Evolutionary conservation across 2,888 invertebrate species (phyloP).

Genomic region (Lithosia quadra): DNA sequence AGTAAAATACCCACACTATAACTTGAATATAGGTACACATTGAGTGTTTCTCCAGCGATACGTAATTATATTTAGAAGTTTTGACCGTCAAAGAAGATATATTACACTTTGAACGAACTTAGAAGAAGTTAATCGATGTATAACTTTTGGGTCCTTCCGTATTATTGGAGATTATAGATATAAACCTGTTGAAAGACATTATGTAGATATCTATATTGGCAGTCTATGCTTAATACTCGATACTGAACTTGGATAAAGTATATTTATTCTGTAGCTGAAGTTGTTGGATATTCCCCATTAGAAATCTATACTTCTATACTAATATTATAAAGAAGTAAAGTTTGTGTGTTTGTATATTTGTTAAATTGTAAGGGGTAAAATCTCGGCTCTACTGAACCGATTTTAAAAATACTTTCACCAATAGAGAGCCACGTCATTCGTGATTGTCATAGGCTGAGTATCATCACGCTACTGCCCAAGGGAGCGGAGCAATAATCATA

Average conservation of each 20-base stretch:
- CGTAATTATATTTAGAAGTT: constrained; percentile 1
- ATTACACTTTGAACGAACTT: constrained; percentile 1
- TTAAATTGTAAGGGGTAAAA: too few species aligned
- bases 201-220: not conserved
- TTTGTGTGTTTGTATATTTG: too few species aligned
- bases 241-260: not conserved
- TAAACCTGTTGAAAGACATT: not conserved
- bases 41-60: not conserved
- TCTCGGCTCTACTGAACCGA: too few species aligned
- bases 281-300: too few species aligned
- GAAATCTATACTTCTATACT: too few species aligned
- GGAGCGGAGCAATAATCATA: too few species aligned
- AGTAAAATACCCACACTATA: not conserved
- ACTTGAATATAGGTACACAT: not conserved
- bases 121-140: not conserved
- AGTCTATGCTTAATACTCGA: not conserved
- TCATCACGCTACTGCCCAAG: too few species aligned
- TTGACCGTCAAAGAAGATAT: not conserved
- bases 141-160: not conserved
- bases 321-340: too few species aligned
- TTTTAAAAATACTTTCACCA: too few species aligned
- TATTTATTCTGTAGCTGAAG: too few species aligned
- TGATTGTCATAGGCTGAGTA: too few species aligned
- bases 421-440: too few species aligned
- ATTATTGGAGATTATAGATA: not conserved